These are phyloP conservation scores for Nudaria mundana DNA, from an alignment of 2,888 invertebrate genomes.

Conservation along the genomic window DNA sequence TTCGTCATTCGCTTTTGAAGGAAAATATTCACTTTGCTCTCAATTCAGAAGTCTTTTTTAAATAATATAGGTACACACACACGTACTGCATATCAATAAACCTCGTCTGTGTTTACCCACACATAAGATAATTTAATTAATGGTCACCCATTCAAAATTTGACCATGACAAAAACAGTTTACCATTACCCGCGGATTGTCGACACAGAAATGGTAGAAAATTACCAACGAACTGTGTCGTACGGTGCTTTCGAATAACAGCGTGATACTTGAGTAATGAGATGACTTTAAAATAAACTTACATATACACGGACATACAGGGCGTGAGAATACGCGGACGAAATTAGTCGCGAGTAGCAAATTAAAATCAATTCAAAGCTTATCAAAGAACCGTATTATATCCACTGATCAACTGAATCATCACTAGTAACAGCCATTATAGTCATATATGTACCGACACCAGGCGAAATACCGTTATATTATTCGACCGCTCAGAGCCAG, in stretches of 20 bases:
- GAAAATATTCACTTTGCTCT: no score
- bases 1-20: no score
- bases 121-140: no score
- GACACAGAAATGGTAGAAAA: background rate
- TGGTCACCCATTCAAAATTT: background rate
- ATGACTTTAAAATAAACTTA: background rate
- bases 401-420: constrained; percentile 13
- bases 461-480: constrained; percentile 18
- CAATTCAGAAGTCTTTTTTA: no score
- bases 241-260: background rate
- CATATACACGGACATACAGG: background rate
- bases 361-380: constrained; percentile 4
- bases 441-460: constrained; percentile 8
- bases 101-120: no score
- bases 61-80: no score
- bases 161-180: background rate
- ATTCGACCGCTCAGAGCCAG: constrained; percentile 5
- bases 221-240: background rate
- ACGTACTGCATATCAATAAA: no score
- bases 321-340: background rate
- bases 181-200: background rate
- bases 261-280: background rate
- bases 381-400: constrained; percentile 11
- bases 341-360: background rate
- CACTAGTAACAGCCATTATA: constrained; percentile 11